A percentile compares a stretch with the other conserved stretches of the same genome.
Evolutionary conservation across 2,113 vertebrate genomes (phyloP).

Genomic region (Ibidorhyncha struthersii): DNA sequence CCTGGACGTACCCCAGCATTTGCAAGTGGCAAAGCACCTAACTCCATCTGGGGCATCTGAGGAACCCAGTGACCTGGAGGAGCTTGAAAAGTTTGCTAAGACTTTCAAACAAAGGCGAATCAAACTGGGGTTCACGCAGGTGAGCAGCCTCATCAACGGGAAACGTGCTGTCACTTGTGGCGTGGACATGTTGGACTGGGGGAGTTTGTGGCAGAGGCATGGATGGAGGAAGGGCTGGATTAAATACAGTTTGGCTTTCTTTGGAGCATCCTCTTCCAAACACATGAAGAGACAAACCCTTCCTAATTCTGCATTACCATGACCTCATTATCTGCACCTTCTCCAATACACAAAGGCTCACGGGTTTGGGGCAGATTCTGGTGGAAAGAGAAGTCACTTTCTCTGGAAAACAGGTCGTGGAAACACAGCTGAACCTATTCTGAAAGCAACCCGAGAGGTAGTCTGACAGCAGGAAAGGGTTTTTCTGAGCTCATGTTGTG

Average conservation of each 20-base stretch:
- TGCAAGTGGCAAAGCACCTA: slow-evolving; percentile 90
- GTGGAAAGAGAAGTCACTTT: neutral
- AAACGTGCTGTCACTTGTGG: neutral
- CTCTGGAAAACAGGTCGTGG: neutral
- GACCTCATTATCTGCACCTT: neutral
- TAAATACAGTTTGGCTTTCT: neutral
- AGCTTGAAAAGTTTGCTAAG: slow-evolving; percentile 97
- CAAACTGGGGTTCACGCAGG: slow-evolving; percentile 98
- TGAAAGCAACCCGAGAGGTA: neutral
- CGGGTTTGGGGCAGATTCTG: neutral
- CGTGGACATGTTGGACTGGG: neutral
- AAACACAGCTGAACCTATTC: neutral
- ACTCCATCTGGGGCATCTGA: slow-evolving; percentile 77
- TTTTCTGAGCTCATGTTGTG: neutral
- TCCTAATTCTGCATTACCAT: neutral
- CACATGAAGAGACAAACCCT: rapidly evolving
- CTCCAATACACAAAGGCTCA: neutral
- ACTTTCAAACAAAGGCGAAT: slow-evolving; percentile 98
- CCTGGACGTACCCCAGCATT: slow-evolving; percentile 87
- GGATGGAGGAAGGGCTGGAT: neutral
- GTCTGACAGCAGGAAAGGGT: neutral
- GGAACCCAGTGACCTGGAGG: slow-evolving; percentile 94
- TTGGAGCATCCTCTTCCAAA: neutral
- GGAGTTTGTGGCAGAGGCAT: neutral
- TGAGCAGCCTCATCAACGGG: neutral